Conservation (phyloP, 2,888 invertebrate genomes). For the Drosophila koepferae region DNA sequence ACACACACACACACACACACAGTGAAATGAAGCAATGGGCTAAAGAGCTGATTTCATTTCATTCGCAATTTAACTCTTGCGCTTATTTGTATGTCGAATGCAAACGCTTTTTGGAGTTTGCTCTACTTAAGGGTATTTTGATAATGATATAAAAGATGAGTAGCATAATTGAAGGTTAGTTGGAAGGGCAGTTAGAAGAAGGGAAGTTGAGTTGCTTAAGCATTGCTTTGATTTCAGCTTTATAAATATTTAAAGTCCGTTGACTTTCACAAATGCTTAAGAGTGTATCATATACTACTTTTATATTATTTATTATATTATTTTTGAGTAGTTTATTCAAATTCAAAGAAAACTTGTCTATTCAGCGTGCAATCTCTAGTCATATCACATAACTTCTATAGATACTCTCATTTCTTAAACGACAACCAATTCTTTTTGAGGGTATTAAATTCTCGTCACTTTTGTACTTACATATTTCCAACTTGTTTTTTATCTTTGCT, state of each 20-base stretch:
- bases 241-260: background rate
- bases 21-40: slow-evolving; percentile 50
- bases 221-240: background rate
- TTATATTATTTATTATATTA: too few species aligned
- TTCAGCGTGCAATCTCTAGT: background rate
- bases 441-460: slow-evolving; percentile 1
- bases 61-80: slow-evolving; percentile 65
- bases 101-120: slow-evolving; percentile 16
- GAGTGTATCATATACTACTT: too few species aligned
- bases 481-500: slow-evolving; percentile 17
- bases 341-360: too few species aligned
- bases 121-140: background rate
- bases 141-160: slow-evolving; percentile 1
- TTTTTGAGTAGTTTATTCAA: too few species aligned
- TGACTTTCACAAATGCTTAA: background rate
- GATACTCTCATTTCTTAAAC: background rate
- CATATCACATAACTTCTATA: background rate
- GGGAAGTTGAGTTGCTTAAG: background rate
- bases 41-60: slow-evolving; percentile 74
- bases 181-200: too few species aligned
- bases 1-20: background rate
- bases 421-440: background rate
- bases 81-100: slow-evolving; percentile 63
- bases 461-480: background rate
- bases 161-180: background rate